phyloP scores from a whole-genome alignment of 2,113 vertebrate species.

The Orthonyx spaldingii region DNA sequence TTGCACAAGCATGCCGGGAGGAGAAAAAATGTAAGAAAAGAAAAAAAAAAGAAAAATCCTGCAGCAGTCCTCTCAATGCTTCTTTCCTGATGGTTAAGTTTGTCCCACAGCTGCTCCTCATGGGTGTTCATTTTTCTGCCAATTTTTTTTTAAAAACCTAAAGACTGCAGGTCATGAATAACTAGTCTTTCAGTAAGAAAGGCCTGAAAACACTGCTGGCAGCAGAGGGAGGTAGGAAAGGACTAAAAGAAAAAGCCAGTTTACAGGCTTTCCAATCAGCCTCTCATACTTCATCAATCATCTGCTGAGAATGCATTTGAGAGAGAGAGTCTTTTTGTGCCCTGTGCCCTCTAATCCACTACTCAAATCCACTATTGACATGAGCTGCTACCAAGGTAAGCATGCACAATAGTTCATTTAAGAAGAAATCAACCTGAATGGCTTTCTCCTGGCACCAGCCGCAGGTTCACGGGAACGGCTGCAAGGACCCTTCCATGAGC shows the following conservation, averaged over 20 bases:
- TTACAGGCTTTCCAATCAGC: neutral
- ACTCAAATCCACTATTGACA: neutral
- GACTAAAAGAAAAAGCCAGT: neutral
- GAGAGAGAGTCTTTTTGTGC: neutral
- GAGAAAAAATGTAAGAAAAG: neutral
- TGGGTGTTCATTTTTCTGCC: neutral
- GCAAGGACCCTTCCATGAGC: neutral
- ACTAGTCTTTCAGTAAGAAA: neutral
- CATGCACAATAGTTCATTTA: neutral
- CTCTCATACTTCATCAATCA: constrained; percentile 11
- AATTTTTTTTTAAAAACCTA: neutral
- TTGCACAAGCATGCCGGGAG: neutral
- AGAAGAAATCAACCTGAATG: neutral
- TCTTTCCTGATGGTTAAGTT: neutral
- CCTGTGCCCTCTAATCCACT: neutral
- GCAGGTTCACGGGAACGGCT: neutral
- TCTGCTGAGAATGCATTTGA: neutral
- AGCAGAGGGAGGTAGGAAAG: neutral
- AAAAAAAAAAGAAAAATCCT: neutral
- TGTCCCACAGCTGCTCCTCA: neutral
- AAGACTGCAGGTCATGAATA: neutral
- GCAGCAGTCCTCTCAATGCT: neutral
- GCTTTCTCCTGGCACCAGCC: neutral
- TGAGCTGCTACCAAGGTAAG: neutral
- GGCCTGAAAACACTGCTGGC: neutral